A percentile compares a stretch with the other conserved stretches of the same genome.
These are phyloP conservation scores for Entomobrya multifasciata DNA, from an alignment of 2,888 invertebrate genomes.

Conservation along the genomic window DNA sequence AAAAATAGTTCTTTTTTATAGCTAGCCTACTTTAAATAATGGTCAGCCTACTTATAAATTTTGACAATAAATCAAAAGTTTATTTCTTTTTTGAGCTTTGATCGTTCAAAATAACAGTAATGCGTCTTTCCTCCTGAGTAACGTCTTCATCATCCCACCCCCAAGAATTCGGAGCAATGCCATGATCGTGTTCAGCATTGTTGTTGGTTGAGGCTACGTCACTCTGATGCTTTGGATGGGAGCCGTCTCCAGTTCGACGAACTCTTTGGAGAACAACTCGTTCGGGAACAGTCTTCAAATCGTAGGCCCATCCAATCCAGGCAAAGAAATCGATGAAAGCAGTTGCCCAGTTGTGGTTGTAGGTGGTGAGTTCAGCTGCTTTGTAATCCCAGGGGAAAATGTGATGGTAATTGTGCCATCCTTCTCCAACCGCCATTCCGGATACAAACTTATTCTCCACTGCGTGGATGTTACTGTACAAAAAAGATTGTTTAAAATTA, in stretches of 20 bases:
- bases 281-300: slow-evolving; percentile 88
- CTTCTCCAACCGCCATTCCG: slow-evolving; percentile 87
- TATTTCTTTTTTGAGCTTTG: slow-evolving; percentile 11
- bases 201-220: slow-evolving; percentile 22
- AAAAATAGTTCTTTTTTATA: too few species aligned
- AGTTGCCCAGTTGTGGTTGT: slow-evolving; percentile 81
- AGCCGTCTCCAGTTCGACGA: slow-evolving; percentile 88
- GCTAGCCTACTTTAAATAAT: not conserved
- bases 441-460: slow-evolving; percentile 89
- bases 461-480: slow-evolving; percentile 88
- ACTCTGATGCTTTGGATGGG: slow-evolving; percentile 81
- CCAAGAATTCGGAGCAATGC: slow-evolving; percentile 84
- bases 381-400: slow-evolving; percentile 89
- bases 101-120: slow-evolving; percentile 58
- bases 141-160: slow-evolving; percentile 90
- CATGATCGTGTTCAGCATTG: slow-evolving; percentile 80
- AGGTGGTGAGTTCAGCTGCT: slow-evolving; percentile 82
- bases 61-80: not conserved
- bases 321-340: slow-evolving; percentile 85
- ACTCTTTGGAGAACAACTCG: slow-evolving; percentile 88
- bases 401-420: slow-evolving; percentile 95
- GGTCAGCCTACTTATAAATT: not conserved
- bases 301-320: slow-evolving; percentile 90
- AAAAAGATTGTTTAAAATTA: not conserved
- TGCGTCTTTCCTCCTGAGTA: slow-evolving; percentile 35